These are phyloP conservation scores for Cybosia mesomella DNA, from an alignment of 2,888 invertebrate genomes.

Conservation along the genomic window DNA sequence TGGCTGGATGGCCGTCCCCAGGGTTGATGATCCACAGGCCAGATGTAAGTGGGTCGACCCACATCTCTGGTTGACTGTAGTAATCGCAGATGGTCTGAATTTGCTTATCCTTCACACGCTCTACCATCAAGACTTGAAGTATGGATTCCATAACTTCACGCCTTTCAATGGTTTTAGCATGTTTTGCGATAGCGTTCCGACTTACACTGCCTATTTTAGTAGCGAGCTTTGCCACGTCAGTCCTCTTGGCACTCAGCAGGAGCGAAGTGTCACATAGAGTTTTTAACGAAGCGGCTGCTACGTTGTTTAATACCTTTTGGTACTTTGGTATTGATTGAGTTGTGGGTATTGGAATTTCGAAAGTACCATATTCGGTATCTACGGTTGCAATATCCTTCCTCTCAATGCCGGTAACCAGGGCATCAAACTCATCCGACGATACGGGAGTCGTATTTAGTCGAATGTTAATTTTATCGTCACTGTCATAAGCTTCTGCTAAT, in stretches of 20 bases:
- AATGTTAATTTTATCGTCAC: neutral
- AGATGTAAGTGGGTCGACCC: constrained; percentile 14
- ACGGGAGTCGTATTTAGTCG: neutral
- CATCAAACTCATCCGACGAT: neutral
- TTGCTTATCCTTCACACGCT: neutral
- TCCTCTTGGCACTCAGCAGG: neutral
- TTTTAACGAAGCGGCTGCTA: neutral
- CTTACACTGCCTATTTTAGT: neutral
- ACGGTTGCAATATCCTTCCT: neutral
- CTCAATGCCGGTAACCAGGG: neutral
- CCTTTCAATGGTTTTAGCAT: neutral
- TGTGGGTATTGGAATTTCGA: neutral
- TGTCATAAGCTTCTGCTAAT: neutral
- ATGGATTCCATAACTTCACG: neutral
- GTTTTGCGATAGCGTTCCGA: neutral
- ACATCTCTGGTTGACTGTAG: constrained; percentile 18
- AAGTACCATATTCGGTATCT: neutral
- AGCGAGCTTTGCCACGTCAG: neutral
- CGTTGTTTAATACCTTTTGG: too few relatives aligned
- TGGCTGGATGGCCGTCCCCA: neutral
- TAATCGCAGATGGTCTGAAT: constrained; percentile 3
- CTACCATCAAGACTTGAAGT: neutral
- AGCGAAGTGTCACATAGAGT: constrained; percentile 6
- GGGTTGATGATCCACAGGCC: constrained; percentile 15
- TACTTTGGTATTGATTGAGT: neutral